phyloP scores from a whole-genome alignment of 2,797 vertebrate species.

The Scolopax rusticola region DNA sequence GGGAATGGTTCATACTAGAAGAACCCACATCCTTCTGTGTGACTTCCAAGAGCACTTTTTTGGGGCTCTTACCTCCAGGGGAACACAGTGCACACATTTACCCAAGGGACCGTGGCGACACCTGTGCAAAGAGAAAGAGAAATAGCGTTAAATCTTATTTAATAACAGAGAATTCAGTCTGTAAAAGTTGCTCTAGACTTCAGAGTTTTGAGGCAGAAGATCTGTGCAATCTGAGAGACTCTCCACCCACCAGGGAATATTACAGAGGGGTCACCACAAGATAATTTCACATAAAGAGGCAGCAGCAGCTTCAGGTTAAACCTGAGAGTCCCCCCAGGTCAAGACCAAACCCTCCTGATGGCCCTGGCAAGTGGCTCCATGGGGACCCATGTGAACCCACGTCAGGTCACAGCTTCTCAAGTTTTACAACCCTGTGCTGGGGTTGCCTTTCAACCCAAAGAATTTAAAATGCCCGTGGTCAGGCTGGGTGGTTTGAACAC shows the following conservation, averaged over 20 bases:
- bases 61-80: constrained; percentile 89
- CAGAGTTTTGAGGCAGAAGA: neutral
- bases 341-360: neutral
- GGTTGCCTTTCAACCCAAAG: neutral
- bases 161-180: neutral
- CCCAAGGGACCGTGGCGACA: constrained; percentile 95
- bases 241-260: rapidly evolving
- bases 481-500: neutral
- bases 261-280: neutral
- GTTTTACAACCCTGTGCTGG: neutral
- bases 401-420: neutral
- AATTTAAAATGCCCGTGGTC: neutral
- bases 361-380: neutral
- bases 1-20: neutral
- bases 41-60: neutral
- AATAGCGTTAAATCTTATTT: neutral
- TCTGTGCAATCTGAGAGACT: neutral
- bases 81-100: constrained; percentile 97
- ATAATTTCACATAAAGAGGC: neutral
- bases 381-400: neutral
- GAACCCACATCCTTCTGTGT: neutral
- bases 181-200: too few relatives aligned
- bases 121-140: constrained; percentile 72
- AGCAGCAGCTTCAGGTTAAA: neutral
- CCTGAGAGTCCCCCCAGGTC: neutral